These are phyloP conservation scores for Batillaria attramentaria DNA, from an alignment of 1,140 invertebrate genomes.

Conservation along the genomic window DNA sequence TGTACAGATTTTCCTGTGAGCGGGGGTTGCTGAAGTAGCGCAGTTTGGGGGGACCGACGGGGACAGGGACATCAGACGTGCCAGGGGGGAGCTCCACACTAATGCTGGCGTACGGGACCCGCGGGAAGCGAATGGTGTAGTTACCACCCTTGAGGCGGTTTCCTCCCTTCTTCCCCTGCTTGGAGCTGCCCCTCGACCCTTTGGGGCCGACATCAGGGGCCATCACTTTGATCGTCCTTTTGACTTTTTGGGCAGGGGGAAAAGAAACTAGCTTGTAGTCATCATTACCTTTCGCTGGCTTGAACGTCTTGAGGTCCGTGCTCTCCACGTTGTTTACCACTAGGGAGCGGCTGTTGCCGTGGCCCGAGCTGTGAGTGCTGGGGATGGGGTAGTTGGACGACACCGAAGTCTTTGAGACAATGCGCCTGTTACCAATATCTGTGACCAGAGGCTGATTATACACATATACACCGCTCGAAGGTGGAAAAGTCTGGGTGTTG, in stretches of 20 bases:
- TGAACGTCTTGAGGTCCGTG: slow-evolving; percentile 59
- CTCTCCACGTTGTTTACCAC: slow-evolving; percentile 63
- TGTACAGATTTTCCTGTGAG: slow-evolving; percentile 48
- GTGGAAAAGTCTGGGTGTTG: slow-evolving; percentile 27
- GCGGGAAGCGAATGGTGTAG: slow-evolving; percentile 46
- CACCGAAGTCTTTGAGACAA: slow-evolving; percentile 61
- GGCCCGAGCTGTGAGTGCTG: slow-evolving; percentile 10
- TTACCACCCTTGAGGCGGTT: neutral
- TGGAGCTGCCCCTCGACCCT: neutral
- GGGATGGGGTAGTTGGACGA: slow-evolving; percentile 58
- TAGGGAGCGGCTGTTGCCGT: slow-evolving; percentile 38
- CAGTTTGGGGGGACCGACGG: slow-evolving; percentile 54
- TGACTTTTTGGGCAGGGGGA: slow-evolving; percentile 38
- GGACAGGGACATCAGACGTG: slow-evolving; percentile 37
- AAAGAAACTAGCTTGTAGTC: slow-evolving; percentile 53
- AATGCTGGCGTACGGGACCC: slow-evolving; percentile 61
- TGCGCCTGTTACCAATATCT: slow-evolving; percentile 41
- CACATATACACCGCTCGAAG: slow-evolving; percentile 35
- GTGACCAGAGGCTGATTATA: slow-evolving; percentile 30
- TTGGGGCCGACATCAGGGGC: neutral
- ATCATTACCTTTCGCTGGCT: slow-evolving; percentile 61
- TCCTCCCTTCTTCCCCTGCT: no score
- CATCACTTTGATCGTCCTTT: slow-evolving; percentile 15
- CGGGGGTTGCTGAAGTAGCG: slow-evolving; percentile 55
- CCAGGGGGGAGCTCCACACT: slow-evolving; percentile 45